These are phyloP conservation scores for Acronicta leporina DNA, from an alignment of 2,888 invertebrate species.

Conservation along the genomic window DNA sequence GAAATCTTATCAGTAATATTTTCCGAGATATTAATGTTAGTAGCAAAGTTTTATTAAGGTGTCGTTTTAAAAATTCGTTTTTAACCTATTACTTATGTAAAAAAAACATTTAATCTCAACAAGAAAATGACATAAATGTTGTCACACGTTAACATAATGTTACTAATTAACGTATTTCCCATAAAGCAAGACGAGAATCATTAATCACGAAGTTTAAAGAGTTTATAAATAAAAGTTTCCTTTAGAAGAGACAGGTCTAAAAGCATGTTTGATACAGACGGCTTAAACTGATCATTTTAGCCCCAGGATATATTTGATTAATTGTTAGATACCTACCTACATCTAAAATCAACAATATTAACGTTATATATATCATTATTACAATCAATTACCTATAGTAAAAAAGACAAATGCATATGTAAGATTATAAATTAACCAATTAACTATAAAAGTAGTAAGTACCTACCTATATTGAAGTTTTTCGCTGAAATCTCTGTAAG, in stretches of 20 bases:
- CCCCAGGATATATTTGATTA: slow-evolving; percentile 40
- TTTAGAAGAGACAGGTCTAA: slow-evolving; percentile 42
- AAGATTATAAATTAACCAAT: too few species aligned
- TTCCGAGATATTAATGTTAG: too few species aligned
- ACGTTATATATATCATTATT: slow-evolving; percentile 5
- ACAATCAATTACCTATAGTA: slow-evolving; percentile 21
- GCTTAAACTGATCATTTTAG: slow-evolving; percentile 30
- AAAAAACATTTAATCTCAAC: slow-evolving; percentile 13
- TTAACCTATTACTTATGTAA: neutral
- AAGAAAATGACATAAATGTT: slow-evolving; percentile 39
- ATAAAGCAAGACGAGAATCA: slow-evolving; percentile 50
- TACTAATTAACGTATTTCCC: slow-evolving; percentile 59
- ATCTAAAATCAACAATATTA: neutral
- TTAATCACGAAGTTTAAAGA: slow-evolving; percentile 56
- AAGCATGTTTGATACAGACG: slow-evolving; percentile 28
- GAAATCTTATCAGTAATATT: too few species aligned
- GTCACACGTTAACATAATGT: slow-evolving; percentile 49
- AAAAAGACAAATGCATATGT: slow-evolving; percentile 22
- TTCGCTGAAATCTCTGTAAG: too few species aligned
- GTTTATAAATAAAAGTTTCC: slow-evolving; percentile 51
- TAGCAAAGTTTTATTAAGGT: too few species aligned
- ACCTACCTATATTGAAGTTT: too few species aligned
- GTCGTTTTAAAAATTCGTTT: neutral
- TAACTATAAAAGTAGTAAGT: too few species aligned
- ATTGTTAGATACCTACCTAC: slow-evolving; percentile 16